Evolutionary conservation across 2,797 vertebrate species (phyloP), one percentile per base, ranked within the genome.

Genomic region (Amphiprion clarkii): DNA sequence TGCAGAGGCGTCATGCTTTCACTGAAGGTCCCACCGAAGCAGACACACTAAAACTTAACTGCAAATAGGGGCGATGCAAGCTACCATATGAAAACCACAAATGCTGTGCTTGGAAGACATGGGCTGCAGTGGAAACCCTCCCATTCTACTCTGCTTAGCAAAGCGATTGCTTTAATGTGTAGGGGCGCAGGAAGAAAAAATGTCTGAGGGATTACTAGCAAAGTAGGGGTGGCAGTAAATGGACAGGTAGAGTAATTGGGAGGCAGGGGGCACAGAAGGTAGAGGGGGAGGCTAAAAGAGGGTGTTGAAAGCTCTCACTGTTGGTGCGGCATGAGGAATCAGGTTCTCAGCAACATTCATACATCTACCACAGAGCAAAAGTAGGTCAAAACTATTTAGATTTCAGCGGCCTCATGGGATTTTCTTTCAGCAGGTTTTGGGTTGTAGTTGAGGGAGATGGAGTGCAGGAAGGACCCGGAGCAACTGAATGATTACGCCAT

Each of bases 371-470:
- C 76, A 2, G 8, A 68, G 75, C 64, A 83, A 70, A 91, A 91
- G 85, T 89, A 90, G 91, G 91, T 86, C 87, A 90, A 76, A 83
- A 84, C 71, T 88, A 89, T 88, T 91, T 88, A 88, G 72, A 88
- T 85, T 91, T 77, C 85, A 82, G 78, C 67, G 52, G 59, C 74
- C 82, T 76, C 42, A 5, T 70, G 82, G 78, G 85, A 87, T 74
- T 69, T 78, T 80, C 79, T 81, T 78, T 84, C 85, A 84, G 55
- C 67, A 57, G 70, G 78, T 78, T 85, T 62, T 57, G 49, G 68
- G 76, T 64, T 63, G 66, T 53, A 78, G 74, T 48, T 12, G 11
- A 70, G 74, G 72, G 74, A 83, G 59, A 73, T 19, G 31, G 69
- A 74, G 62, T 1, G 14, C 53, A 70, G 57, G 65, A 71, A 65